Conservation (phyloP, 2,113 vertebrate genomes). For the Leucopsar rothschildi region DNA sequence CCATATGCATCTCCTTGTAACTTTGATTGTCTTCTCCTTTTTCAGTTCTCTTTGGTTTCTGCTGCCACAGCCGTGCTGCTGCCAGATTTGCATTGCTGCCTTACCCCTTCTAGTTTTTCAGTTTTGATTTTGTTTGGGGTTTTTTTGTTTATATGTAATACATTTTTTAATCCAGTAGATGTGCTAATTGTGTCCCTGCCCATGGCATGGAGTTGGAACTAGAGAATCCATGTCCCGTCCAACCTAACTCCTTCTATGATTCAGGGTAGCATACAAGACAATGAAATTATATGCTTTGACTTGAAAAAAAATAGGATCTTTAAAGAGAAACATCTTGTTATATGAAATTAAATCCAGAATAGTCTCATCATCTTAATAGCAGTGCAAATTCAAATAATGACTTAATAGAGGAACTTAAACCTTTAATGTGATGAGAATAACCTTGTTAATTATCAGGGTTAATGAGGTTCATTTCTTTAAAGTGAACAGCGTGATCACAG, state of each 20-base stretch:
- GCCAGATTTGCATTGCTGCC: neutral
- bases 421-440: conserved; percentile 49
- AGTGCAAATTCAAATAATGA: conserved; percentile 30
- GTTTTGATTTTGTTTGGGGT: neutral
- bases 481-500: neutral
- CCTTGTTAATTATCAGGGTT: conserved; percentile 46
- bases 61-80: neutral
- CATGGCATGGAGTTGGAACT: neutral
- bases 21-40: neutral
- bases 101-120: neutral
- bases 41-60: neutral
- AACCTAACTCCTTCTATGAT: neutral
- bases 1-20: neutral
- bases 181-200: neutral
- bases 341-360: neutral
- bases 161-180: neutral
- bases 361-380: neutral
- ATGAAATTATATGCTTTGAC: neutral
- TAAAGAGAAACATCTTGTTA: neutral
- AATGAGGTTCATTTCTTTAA: conserved; percentile 29
- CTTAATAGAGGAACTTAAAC: conserved; percentile 38
- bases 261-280: neutral
- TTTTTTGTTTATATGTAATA: neutral
- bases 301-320: neutral
- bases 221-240: neutral